phyloP scores from a whole-genome alignment of 1,140 invertebrate genomes.

The Ruditapes philippinarum region DNA sequence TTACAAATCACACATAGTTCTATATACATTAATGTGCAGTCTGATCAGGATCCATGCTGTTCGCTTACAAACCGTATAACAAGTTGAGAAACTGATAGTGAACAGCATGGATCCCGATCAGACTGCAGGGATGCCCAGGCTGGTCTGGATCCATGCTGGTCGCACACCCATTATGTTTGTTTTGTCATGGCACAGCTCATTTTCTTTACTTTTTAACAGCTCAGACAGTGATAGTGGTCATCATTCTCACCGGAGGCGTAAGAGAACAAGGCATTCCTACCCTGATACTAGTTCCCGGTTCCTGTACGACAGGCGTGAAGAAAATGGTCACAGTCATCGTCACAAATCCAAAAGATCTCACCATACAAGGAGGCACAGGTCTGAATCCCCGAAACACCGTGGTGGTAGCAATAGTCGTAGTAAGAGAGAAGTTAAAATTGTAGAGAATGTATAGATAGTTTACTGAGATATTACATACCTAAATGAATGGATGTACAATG shows the following conservation, averaged over 20 bases:
- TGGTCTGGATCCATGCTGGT: too few relatives aligned
- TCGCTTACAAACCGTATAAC: too few relatives aligned
- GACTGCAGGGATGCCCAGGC: too few relatives aligned
- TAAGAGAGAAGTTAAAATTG: background rate
- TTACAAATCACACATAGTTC: too few relatives aligned
- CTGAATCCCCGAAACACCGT: conserved; percentile 23
- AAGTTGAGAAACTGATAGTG: too few relatives aligned
- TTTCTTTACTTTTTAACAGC: background rate
- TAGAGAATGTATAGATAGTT: background rate
- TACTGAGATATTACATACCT: background rate
- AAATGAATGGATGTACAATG: background rate
- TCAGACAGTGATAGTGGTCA: conserved; percentile 39
- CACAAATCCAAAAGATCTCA: conserved; percentile 16
- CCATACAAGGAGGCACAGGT: conserved; percentile 38
- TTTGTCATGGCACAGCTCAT: too few relatives aligned
- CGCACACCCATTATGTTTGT: too few relatives aligned
- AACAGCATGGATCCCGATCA: too few relatives aligned
- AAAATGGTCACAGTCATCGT: conserved; percentile 41
- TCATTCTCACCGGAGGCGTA: conserved; percentile 42
- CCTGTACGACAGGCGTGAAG: conserved; percentile 11
- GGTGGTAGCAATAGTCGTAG: background rate
- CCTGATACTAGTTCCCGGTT: conserved; percentile 45
- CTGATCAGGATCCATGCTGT: too few relatives aligned
- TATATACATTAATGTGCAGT: too few relatives aligned
- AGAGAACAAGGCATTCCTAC: conserved; percentile 57